phyloP scores from a whole-genome alignment of 2,888 invertebrate genomes.

The Caenorhabditis sulstoni region DNA sequence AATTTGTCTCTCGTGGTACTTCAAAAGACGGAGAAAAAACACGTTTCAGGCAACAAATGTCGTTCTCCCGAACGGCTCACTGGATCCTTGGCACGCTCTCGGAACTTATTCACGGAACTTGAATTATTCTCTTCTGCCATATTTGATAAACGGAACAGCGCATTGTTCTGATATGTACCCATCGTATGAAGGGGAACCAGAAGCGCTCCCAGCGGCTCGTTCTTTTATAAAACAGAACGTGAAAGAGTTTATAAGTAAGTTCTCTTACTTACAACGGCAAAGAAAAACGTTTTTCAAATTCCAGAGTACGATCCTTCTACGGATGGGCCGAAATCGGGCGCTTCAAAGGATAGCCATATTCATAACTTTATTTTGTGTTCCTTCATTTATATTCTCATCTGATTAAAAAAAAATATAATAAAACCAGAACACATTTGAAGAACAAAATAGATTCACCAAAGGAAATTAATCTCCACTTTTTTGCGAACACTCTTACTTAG shows the following conservation, averaged over 20 bases:
- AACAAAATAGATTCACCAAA: too few species aligned
- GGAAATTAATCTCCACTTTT: too few species aligned
- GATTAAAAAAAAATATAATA: too few species aligned
- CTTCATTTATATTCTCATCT: too few species aligned
- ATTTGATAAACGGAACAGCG: conserved; percentile 71
- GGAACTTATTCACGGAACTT: conserved; percentile 60
- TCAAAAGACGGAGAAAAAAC: too few species aligned
- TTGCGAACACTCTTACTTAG: too few species aligned
- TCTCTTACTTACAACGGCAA: not conserved
- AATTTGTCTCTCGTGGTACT: too few species aligned
- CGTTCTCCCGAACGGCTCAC: conserved; percentile 75
- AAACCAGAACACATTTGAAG: too few species aligned
- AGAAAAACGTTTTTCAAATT: not conserved
- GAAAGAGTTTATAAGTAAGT: conserved; percentile 48
- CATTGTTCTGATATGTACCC: conserved; percentile 78
- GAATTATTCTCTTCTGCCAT: conserved; percentile 26
- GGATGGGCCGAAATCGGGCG: too few species aligned
- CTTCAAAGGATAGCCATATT: too few species aligned
- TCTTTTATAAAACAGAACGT: conserved; percentile 55
- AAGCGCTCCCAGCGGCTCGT: conserved; percentile 66
- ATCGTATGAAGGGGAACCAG: conserved; percentile 70
- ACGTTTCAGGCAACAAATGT: conserved; percentile 71
- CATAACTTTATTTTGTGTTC: too few species aligned
- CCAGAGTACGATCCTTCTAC: conserved; percentile 27
- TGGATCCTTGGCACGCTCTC: conserved; percentile 77